Conservation (phyloP, 2,113 vertebrate species). For the Dromas ardeola region DNA sequence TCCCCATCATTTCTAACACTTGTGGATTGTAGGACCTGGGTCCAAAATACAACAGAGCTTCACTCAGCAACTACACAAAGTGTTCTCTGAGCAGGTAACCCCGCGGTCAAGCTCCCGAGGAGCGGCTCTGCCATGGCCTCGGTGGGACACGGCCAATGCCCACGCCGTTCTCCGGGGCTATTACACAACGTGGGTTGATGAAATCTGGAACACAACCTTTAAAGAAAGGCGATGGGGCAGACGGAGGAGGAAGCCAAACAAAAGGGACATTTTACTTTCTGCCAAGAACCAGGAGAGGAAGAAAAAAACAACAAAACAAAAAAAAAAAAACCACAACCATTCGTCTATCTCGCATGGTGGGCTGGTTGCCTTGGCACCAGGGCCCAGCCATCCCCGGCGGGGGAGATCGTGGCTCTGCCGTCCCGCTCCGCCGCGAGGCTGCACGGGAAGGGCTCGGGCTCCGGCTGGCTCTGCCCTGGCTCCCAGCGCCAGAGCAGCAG, state of each 20-base stretch:
- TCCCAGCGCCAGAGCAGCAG: background rate
- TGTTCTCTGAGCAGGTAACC: constrained; percentile 4
- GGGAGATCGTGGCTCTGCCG: background rate
- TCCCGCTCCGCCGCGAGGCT: accelerated
- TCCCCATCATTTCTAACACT: background rate
- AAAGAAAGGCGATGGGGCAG: constrained; percentile 40
- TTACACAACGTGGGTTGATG: constrained; percentile 51
- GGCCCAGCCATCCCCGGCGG: background rate
- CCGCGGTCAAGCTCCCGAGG: accelerated
- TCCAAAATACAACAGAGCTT: background rate
- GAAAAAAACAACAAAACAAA: background rate
- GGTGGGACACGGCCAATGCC: background rate
- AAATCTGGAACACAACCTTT: constrained; percentile 63
- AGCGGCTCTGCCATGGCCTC: background rate
- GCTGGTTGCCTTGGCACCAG: constrained; percentile 34
- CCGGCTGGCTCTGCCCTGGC: background rate
- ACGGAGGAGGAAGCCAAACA: constrained; percentile 61
- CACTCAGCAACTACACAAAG: background rate
- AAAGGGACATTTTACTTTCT: constrained; percentile 68
- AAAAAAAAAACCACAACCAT: background rate
- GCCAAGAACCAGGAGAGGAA: constrained; percentile 58
- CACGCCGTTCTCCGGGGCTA: background rate
- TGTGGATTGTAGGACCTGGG: background rate
- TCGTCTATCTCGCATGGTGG: background rate
- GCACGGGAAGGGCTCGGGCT: background rate